Conservation (phyloP, 2,797 vertebrate genomes). For the Phataginus tricuspis region DNA sequence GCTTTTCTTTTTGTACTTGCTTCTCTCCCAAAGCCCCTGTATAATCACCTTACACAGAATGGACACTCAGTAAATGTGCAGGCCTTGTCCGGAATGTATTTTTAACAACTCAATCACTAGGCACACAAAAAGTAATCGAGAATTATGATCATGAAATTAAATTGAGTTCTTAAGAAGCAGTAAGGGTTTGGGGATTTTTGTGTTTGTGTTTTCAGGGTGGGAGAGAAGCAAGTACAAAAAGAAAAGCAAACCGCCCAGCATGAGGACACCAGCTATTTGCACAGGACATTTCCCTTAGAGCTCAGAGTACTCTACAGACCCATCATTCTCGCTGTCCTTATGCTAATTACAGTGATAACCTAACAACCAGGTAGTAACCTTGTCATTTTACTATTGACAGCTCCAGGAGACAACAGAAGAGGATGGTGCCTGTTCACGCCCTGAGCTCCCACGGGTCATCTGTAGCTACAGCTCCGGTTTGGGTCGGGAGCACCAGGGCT, state of each 20-base stretch:
- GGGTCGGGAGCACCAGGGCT: not conserved
- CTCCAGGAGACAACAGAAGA: not conserved
- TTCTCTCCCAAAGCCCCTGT: not conserved
- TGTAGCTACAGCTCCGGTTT: not conserved
- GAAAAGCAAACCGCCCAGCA: conserved; percentile 1
- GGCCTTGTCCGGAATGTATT: not conserved
- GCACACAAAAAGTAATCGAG: not conserved
- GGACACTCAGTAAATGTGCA: not conserved
- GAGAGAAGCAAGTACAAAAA: not conserved
- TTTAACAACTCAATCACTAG: not conserved
- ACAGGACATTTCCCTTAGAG: not conserved
- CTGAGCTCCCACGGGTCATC: not conserved
- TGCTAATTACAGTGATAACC: not conserved
- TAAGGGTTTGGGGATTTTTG: not conserved
- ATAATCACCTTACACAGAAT: not conserved
- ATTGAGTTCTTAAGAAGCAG: not conserved
- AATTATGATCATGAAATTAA: not conserved
- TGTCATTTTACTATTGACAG: not conserved
- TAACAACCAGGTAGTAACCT: not conserved
- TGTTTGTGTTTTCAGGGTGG: not conserved
- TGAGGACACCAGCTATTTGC: conserved; percentile 24
- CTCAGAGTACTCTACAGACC: not conserved
- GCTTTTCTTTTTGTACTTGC: conserved; percentile 1
- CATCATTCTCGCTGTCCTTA: not conserved
- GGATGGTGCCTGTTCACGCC: not conserved